A percentile compares a stretch with the other conserved stretches of the same genome.
phyloP scores from a whole-genome alignment of 1,140 invertebrate species.

The Calycopis cecrops region DNA sequence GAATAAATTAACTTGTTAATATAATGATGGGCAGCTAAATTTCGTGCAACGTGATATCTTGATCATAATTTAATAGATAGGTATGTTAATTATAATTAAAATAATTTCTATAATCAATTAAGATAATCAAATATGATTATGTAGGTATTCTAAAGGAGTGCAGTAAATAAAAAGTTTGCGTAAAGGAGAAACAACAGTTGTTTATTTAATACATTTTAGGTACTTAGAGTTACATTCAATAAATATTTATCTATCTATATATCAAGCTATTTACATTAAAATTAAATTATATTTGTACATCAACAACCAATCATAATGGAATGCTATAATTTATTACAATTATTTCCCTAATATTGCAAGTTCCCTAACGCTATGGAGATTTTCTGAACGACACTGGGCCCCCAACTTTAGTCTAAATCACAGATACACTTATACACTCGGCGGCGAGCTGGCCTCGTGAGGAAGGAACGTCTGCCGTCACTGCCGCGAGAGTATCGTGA shows the following conservation, averaged over 20 bases:
- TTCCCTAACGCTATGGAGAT: slow-evolving; percentile 48
- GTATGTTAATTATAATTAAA: no score
- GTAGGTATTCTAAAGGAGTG: background rate
- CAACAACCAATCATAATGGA: slow-evolving; percentile 46
- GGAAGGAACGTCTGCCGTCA: slow-evolving; percentile 33
- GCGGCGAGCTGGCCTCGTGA: slow-evolving; percentile 34
- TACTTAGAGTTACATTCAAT: slow-evolving; percentile 22
- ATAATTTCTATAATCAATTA: no score
- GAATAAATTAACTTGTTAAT: no score
- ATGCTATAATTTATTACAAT: slow-evolving; percentile 37
- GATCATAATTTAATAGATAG: no score
- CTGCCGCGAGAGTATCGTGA: slow-evolving; percentile 59
- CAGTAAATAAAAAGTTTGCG: slow-evolving; percentile 26
- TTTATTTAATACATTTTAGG: slow-evolving; percentile 43
- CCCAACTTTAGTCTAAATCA: slow-evolving; percentile 40
- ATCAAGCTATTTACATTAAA: slow-evolving; percentile 60
- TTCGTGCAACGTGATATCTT: no score
- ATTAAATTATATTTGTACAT: slow-evolving; percentile 30
- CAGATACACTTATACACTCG: slow-evolving; percentile 35
- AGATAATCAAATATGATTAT: background rate
- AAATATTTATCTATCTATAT: slow-evolving; percentile 61
- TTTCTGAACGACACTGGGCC: slow-evolving; percentile 33
- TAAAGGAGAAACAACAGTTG: slow-evolving; percentile 52
- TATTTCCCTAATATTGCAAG: slow-evolving; percentile 18
- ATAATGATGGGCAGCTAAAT: no score